phyloP scores from a whole-genome alignment of 2,113 vertebrate species.

The Anarrhichthys ocellatus region DNA sequence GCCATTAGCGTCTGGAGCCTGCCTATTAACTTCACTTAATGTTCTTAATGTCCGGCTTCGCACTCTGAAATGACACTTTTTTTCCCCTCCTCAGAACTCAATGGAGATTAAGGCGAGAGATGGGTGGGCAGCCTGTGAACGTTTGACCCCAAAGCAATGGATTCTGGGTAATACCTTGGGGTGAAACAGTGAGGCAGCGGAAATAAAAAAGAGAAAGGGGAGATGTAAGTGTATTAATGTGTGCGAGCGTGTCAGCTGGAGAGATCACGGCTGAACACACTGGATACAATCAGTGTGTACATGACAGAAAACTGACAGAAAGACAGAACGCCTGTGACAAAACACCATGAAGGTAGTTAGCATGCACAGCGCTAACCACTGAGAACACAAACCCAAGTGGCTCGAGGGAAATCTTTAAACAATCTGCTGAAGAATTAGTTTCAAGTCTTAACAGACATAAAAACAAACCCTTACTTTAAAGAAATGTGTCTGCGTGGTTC shows the following conservation, averaged over 20 bases:
- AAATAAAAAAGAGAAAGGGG: not conserved
- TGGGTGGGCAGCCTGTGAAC: slow-evolving; percentile 16
- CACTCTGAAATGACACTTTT: slow-evolving; percentile 7
- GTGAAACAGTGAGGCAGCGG: slow-evolving; percentile 25
- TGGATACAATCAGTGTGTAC: not conserved
- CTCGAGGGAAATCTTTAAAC: not conserved
- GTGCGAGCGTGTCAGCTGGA: not conserved
- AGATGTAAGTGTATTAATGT: slow-evolving; percentile 6
- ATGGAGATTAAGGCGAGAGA: slow-evolving; percentile 5
- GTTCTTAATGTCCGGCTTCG: slow-evolving; percentile 28
- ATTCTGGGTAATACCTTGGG: slow-evolving; percentile 36
- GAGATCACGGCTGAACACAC: not conserved
- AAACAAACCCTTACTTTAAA: not conserved
- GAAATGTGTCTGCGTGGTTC: not conserved
- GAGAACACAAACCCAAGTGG: not conserved
- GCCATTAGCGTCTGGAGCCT: slow-evolving; percentile 22
- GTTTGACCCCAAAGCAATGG: slow-evolving; percentile 34
- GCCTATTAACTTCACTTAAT: slow-evolving; percentile 53
- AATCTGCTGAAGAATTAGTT: not conserved
- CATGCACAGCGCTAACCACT: not conserved
- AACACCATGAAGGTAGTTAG: not conserved
- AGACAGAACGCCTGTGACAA: not conserved
- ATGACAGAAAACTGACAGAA: not conserved
- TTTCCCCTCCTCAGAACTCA: not conserved
- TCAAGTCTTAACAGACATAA: not conserved